phyloP scores from a whole-genome alignment of 2,888 invertebrate species.

The Cheilosia variabilis region DNA sequence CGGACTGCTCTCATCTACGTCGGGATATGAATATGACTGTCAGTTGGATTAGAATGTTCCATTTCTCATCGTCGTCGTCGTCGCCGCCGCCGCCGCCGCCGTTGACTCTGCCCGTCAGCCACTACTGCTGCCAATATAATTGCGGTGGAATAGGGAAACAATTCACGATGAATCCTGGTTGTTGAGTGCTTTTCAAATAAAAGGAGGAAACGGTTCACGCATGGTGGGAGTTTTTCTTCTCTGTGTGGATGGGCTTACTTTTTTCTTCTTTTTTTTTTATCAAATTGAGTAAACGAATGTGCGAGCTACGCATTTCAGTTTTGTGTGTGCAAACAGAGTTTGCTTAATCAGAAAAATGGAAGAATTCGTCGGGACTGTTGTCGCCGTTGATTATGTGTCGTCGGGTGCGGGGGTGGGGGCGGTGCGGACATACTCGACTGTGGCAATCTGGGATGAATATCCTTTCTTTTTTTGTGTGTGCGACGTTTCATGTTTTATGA shows the following conservation, averaged over 20 bases:
- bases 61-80: conserved; percentile 45
- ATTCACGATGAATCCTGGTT: conserved; percentile 79
- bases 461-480: conserved; percentile 26
- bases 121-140: conserved; percentile 54
- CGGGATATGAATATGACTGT: conserved; percentile 50
- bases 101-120: neutral
- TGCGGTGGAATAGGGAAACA: conserved; percentile 80
- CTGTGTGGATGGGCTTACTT: conserved; percentile 13
- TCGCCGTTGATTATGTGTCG: conserved; percentile 1
- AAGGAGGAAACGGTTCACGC: conserved; percentile 71
- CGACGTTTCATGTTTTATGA: conserved; percentile 61
- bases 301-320: conserved; percentile 66
- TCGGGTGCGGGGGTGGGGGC: neutral
- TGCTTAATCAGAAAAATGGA: conserved; percentile 49
- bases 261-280: conserved; percentile 41
- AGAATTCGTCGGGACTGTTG: conserved; percentile 42
- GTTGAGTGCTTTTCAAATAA: conserved; percentile 84
- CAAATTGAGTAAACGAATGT: conserved; percentile 67
- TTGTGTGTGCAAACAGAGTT: conserved; percentile 53
- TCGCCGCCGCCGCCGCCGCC: conserved; percentile 3
- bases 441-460: conserved; percentile 46
- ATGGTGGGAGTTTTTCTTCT: conserved; percentile 70
- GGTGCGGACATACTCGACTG: conserved; percentile 22
- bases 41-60: conserved; percentile 67
- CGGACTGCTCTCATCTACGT: conserved; percentile 42